These are phyloP conservation scores for Henricia sp. DNA, from an alignment of 53 echinoderm and acorn worm species.

Conservation along the genomic window DNA sequence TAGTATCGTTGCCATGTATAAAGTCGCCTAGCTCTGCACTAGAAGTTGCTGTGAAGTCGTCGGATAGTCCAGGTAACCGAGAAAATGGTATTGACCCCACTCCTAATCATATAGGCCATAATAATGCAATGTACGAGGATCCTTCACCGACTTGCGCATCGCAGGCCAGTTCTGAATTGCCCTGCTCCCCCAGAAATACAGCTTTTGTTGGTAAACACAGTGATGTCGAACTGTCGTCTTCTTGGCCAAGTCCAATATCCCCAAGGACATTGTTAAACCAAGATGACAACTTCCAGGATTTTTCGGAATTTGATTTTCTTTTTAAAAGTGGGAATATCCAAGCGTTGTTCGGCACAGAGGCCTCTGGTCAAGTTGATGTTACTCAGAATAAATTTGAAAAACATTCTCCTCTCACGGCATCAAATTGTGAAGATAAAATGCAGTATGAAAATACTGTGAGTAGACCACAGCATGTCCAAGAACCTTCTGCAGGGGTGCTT, in stretches of 20 bases:
- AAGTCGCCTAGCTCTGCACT: too few relatives aligned
- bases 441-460: too few relatives aligned
- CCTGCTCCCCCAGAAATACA: conserved; percentile 26
- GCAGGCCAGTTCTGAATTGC: conserved; percentile 38
- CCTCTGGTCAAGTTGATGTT: conserved; percentile 1
- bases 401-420: not conserved
- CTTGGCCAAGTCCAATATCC: not conserved
- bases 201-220: not conserved
- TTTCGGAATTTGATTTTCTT: conserved; percentile 45
- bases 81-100: conserved; percentile 8
- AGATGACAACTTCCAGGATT: conserved; percentile 41
- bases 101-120: conserved; percentile 13
- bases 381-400: not conserved
- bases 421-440: not conserved
- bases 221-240: not conserved
- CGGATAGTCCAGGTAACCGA: not conserved
- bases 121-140: conserved; percentile 20
- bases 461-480: too few relatives aligned
- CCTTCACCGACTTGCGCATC: conserved; percentile 42
- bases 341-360: not conserved
- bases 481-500: too few relatives aligned
- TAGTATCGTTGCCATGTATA: too few relatives aligned
- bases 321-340: not conserved
- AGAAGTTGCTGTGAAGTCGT: not conserved
- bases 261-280: not conserved